Conservation (phyloP, 1,140 invertebrate species). For the Bombus haemorrhoidalis region DNA sequence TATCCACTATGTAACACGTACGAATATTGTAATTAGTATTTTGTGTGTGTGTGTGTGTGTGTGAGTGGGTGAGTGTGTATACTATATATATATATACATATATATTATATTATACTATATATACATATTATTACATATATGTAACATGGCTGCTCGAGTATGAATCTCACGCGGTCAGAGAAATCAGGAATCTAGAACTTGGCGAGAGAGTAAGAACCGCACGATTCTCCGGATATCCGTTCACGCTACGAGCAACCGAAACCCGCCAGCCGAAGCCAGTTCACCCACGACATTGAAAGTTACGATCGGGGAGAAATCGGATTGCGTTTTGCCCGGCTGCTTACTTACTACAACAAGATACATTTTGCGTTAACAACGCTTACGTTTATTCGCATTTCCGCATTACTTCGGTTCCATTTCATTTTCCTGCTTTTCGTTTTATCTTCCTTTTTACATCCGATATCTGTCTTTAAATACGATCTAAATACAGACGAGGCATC, state of each 20-base stretch:
- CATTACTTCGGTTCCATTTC: not conserved
- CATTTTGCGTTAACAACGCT: not conserved
- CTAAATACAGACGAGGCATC: no score
- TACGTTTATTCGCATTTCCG: not conserved
- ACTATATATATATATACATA: not conserved
- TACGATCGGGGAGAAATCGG: slow-evolving; percentile 35
- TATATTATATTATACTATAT: no score
- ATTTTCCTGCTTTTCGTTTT: not conserved
- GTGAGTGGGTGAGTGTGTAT: rapidly evolving
- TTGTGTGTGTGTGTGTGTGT: no score
- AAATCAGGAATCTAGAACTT: slow-evolving; percentile 51
- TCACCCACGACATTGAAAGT: slow-evolving; percentile 50
- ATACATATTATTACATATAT: not conserved
- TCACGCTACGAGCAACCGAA: slow-evolving; percentile 1
- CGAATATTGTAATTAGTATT: no score
- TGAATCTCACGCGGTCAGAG: slow-evolving; percentile 36
- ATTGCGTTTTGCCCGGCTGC: not conserved
- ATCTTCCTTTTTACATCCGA: no score
- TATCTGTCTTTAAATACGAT: not conserved
- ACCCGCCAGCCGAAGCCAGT: slow-evolving; percentile 32
- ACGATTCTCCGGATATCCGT: slow-evolving; percentile 44
- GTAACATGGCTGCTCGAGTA: not conserved
- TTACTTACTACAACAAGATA: no score
- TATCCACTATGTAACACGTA: no score
- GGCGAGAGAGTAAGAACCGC: not conserved